Base-by-base conservation (phyloP, 2,797 vertebrate genomes). In the Ispidina lecontei region DNA sequence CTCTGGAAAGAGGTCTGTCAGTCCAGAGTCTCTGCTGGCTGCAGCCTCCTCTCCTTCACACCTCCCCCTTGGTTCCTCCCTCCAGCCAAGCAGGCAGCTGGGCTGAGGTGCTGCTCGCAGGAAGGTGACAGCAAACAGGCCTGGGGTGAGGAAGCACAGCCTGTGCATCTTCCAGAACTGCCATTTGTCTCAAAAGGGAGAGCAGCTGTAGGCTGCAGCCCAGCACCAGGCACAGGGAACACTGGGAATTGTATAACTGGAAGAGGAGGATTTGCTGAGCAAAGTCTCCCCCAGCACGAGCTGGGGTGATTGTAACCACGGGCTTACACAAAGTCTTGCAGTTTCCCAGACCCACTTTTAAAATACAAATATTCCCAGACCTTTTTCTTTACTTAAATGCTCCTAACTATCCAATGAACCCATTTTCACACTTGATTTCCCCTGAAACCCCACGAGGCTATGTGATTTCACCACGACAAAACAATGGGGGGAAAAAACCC, bases 401-500 rank as follows among this genome's bases (percentile, higher is more conserved):
- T 51, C 63, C 37, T 7, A 8, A 7, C 26, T 12, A 18, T 39
- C 37, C 49, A 71, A 2, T 0, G 26, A 80, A 54, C 33, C 26
- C 49, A 18, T 37, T 59, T 56, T 43, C 70, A 28, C 33, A 49
- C 22, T 41, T 33, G 62, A 31, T 70, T 67, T 39, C 49, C 46
- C 46, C 17, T 7, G 10, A 18, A 49, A 10, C 35, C 25, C 65
- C 7, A 5, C 0, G 5, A 29, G 39, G 31, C 19, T 16, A 2
- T 6, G 31, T 2, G 29, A 64, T 46, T 78, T 47, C 56, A 13
- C 37, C 2, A 5, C 1, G 14, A 47, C 62, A 39, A 54, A 7
- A 60, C 33, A 7, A 51, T n/a, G 37, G n/a, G 55, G 10, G 10
- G 26, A 43, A 70, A 54, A 56, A 3, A 39, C 37, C 37, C 14